Evolutionary conservation across 2,797 vertebrate genomes (phyloP).

Genomic region (Lepidocolaptes lacrymiger): DNA sequence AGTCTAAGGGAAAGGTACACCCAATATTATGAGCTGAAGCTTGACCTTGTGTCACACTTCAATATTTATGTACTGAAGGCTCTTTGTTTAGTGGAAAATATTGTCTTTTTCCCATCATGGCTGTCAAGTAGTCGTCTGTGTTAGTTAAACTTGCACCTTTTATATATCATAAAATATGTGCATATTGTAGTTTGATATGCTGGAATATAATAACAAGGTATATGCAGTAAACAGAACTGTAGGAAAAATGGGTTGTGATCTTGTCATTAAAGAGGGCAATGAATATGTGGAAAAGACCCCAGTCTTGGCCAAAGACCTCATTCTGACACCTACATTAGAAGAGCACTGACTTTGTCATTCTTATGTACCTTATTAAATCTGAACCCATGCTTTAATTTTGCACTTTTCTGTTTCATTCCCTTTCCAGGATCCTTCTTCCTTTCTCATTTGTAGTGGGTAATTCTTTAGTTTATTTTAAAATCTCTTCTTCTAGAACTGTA

Average conservation of each 20-base stretch:
- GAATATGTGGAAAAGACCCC: not conserved
- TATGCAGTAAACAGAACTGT: not conserved
- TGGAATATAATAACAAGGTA: not conserved
- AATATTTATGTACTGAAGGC: not conserved
- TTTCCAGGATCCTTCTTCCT: not conserved
- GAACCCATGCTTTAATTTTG: not conserved
- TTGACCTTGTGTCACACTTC: not conserved
- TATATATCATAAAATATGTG: not conserved
- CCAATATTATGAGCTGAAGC: not conserved
- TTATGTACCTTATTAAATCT: not conserved
- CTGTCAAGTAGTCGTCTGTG: not conserved
- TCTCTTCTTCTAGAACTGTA: not conserved
- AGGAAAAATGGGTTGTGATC: not conserved
- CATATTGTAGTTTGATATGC: not conserved
- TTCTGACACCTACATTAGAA: not conserved
- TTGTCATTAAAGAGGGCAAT: not conserved
- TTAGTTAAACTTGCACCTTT: constrained; percentile 8
- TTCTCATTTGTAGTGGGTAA: not conserved
- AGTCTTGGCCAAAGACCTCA: not conserved
- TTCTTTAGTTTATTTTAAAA: not conserved
- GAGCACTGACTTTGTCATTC: not conserved
- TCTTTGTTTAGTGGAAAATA: not conserved
- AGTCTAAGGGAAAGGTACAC: not conserved
- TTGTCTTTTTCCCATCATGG: not conserved
- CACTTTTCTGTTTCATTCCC: not conserved